Evolutionary conservation across 2,797 vertebrate genomes (phyloP).

Genomic region (Pagetopsis macropterus): DNA sequence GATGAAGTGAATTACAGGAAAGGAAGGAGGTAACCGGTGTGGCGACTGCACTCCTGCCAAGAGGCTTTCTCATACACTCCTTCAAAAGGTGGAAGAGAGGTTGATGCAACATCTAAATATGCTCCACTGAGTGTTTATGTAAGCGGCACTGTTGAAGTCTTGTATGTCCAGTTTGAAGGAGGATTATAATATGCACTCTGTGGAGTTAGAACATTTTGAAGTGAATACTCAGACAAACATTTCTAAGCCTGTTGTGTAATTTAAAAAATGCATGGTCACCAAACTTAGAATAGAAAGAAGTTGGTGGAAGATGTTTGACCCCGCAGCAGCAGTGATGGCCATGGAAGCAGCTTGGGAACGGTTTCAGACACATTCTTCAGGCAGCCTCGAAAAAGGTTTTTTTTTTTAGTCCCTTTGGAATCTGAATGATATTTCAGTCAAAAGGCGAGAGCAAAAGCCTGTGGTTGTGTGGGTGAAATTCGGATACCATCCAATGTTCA

Average conservation of each 20-base stretch:
- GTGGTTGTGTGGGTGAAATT: conserved; percentile 81
- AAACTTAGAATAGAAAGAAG: conserved; percentile 53
- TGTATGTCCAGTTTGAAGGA: conserved; percentile 55
- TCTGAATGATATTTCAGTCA: conserved; percentile 77
- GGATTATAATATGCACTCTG: conserved; percentile 39
- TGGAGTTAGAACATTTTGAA: conserved; percentile 51
- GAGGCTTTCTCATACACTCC: conserved; percentile 52
- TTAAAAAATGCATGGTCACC: conserved; percentile 68
- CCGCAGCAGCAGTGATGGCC: conserved; percentile 50
- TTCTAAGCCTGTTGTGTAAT: conserved; percentile 57
- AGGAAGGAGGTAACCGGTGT: conserved; percentile 65
- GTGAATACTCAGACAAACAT: conserved; percentile 35
- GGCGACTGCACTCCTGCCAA: conserved; percentile 60
- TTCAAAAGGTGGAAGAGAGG: conserved; percentile 51
- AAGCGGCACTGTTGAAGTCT: conserved; percentile 42
- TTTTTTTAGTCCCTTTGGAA: conserved; percentile 71
- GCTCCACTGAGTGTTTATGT: conserved; percentile 44
- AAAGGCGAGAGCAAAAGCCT: conserved; percentile 72
- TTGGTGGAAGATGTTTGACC: conserved; percentile 49
- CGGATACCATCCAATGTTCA: conserved; percentile 78
- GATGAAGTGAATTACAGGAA: conserved; percentile 64
- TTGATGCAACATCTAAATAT: conserved; percentile 61
- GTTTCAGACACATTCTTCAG: conserved; percentile 73
- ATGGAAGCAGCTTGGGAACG: conserved; percentile 60
- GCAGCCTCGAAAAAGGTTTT: conserved; percentile 57